Evolutionary conservation across 1,140 invertebrate genomes (phyloP).

Genomic region (Eupeodes corollae): DNA sequence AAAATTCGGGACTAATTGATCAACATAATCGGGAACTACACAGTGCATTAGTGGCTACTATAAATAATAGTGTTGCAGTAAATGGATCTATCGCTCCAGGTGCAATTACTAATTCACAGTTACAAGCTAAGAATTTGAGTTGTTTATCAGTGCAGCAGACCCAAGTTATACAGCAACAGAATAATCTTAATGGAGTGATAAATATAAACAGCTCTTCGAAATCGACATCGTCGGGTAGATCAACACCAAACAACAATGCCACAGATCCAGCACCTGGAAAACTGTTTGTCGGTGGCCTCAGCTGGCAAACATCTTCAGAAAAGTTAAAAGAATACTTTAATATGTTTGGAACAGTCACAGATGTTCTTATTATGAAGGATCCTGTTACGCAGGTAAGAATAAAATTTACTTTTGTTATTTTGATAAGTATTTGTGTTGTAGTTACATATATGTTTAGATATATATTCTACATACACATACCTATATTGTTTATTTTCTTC

Average conservation of each 20-base stretch:
- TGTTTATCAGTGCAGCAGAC: not conserved
- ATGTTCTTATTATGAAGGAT: conserved; percentile 89
- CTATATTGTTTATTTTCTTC: too few relatives aligned
- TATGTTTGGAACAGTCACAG: conserved; percentile 83
- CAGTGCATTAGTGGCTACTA: conserved; percentile 46
- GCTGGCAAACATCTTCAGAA: conserved; percentile 84
- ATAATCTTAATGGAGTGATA: not conserved
- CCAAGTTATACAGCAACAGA: conserved; percentile 10
- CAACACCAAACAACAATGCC: conserved; percentile 50
- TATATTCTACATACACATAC: too few relatives aligned
- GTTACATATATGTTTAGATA: too few relatives aligned
- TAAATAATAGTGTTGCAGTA: conserved; percentile 34
- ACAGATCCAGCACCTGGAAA: conserved; percentile 73
- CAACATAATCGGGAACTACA: conserved; percentile 52
- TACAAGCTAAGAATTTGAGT: not conserved
- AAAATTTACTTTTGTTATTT: too few relatives aligned
- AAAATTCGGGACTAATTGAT: conserved; percentile 45
- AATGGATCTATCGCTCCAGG: conserved; percentile 30
- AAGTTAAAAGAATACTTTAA: conserved; percentile 82
- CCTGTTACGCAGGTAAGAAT: conserved; percentile 74
- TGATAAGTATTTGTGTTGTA: too few relatives aligned
- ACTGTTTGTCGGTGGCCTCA: conserved; percentile 79
- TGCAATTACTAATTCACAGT: conserved; percentile 10
- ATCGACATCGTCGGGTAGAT: conserved; percentile 54
- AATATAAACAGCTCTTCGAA: conserved; percentile 4